phyloP scores from a whole-genome alignment of 2,113 vertebrate species.

The Smithornis capensis region DNA sequence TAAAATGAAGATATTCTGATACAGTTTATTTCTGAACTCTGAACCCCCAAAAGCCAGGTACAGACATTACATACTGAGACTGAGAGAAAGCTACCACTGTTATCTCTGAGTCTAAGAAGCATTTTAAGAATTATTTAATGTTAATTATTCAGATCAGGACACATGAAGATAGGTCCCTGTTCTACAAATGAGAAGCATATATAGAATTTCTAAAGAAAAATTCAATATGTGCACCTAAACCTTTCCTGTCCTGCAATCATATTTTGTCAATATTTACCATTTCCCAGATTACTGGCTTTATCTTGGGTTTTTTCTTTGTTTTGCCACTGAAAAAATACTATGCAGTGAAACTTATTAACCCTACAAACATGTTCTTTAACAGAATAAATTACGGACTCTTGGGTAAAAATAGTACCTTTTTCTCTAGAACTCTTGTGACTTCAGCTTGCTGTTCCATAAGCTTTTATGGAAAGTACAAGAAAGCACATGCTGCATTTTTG shows the following conservation, averaged over 20 bases:
- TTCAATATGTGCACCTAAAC: not conserved
- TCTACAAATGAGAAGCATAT: not conserved
- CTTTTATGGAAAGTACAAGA: not conserved
- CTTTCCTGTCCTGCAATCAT: not conserved
- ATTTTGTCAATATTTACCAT: not conserved
- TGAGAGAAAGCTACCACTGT: not conserved
- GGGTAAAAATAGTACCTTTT: not conserved
- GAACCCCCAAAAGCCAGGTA: not conserved
- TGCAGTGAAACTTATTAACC: not conserved
- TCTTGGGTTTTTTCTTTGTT: not conserved
- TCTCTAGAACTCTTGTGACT: not conserved
- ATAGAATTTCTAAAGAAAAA: not conserved
- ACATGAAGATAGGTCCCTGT: not conserved
- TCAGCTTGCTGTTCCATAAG: not conserved
- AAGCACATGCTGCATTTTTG: not conserved
- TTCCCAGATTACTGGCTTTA: not conserved
- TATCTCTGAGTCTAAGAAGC: not conserved
- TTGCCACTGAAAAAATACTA: not conserved
- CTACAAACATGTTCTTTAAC: not conserved
- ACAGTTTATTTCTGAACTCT: not conserved
- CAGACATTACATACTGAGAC: not conserved
- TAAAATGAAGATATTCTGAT: not conserved
- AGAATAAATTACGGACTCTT: not conserved
- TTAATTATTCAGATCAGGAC: not conserved
- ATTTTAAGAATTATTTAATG: not conserved